A percentile compares a stretch with the other conserved stretches of the same genome.
Conservation (phyloP, 1,140 invertebrate genomes). For the Sycobia sp. region DNA sequence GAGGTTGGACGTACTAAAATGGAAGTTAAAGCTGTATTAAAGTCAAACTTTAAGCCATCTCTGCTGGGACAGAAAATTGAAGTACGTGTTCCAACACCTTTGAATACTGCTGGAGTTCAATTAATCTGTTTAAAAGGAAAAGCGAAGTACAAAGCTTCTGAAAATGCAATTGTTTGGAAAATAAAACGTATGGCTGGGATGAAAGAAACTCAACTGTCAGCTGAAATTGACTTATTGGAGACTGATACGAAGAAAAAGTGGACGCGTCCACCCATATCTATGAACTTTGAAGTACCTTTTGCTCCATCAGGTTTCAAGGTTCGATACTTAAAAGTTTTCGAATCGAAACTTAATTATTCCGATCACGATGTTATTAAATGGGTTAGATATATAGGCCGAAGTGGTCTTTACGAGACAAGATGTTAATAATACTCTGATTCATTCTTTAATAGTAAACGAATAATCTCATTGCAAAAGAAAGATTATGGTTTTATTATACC, state of each 20-base stretch:
- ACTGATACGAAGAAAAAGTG: constrained; percentile 99
- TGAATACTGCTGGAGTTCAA: constrained; percentile 98
- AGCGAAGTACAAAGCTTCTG: constrained; percentile 99
- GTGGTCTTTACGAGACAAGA: constrained; percentile 98
- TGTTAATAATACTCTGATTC: constrained; percentile 71
- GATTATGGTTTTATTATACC: constrained; percentile 31
- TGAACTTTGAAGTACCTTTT: constrained; percentile 99
- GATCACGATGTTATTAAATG: constrained; percentile 99
- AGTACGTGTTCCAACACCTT: constrained; percentile 96
- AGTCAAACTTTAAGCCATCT: constrained; percentile 99
- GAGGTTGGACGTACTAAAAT: constrained; percentile 99
- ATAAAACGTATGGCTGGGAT: constrained; percentile 99
- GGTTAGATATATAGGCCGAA: constrained; percentile 99
- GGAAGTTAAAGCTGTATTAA: constrained; percentile 99
- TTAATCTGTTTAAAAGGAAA: constrained; percentile 99
- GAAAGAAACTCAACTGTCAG: constrained; percentile 99
- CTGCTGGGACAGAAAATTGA: constrained; percentile 99
- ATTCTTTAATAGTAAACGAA: constrained; percentile 42
- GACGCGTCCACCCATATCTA: constrained; percentile 99
- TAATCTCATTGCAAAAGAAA: constrained; percentile 45
- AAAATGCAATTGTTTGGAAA: constrained; percentile 99
- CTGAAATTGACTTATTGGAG: constrained; percentile 98
- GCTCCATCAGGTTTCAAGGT: constrained; percentile 99
- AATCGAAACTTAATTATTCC: constrained; percentile 99
- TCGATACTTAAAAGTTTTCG: constrained; percentile 98